These are phyloP conservation scores for Platycercus adscitus DNA, from an alignment of 2,113 vertebrate genomes.

Conservation along the genomic window DNA sequence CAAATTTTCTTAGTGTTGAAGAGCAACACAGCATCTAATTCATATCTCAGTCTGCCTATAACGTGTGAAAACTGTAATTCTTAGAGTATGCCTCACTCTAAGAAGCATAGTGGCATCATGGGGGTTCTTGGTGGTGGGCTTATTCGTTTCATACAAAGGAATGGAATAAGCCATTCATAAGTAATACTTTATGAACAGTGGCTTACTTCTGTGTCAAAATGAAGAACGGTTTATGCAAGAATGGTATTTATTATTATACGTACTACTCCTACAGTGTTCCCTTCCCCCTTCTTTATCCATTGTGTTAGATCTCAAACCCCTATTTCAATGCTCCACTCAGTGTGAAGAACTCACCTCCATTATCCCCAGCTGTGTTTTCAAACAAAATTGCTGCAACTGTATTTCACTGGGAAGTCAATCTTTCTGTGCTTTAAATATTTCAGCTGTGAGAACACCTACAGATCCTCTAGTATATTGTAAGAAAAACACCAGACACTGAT, in stretches of 20 bases:
- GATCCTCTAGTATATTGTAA: background rate
- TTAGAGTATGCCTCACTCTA: background rate
- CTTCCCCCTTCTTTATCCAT: background rate
- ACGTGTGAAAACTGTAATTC: background rate
- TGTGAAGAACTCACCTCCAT: background rate
- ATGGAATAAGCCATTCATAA: background rate
- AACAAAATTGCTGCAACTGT: slow-evolving; percentile 2
- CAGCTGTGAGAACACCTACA: background rate
- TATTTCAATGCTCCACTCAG: background rate
- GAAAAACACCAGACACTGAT: background rate
- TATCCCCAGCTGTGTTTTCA: background rate
- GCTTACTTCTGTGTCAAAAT: background rate
- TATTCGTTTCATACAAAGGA: background rate
- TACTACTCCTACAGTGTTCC: background rate
- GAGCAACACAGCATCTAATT: background rate
- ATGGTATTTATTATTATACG: background rate
- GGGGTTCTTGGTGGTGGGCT: background rate
- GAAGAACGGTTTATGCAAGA: background rate
- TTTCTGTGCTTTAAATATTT: background rate
- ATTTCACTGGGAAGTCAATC: background rate
- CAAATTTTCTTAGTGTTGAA: background rate
- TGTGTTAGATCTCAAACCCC: background rate
- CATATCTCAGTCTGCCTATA: background rate
- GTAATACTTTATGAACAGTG: background rate
- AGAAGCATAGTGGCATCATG: background rate